Conservation (phyloP, 2,888 invertebrate genomes). For the Gymnocheta viridis region DNA sequence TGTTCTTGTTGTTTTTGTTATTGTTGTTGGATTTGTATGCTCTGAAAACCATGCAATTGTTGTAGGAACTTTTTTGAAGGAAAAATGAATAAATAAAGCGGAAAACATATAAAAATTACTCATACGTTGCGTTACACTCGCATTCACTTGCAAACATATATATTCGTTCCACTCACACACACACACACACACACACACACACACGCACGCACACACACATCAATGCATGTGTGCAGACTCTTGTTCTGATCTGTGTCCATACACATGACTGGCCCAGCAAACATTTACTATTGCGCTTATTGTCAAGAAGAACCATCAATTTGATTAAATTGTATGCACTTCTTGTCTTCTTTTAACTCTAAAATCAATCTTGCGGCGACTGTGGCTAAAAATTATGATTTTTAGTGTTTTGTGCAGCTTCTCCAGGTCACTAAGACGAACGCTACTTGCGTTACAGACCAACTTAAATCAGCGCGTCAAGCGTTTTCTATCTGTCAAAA, state of each 20-base stretch:
- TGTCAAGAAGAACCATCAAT: no score
- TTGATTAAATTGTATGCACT: no score
- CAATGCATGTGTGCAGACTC: not conserved
- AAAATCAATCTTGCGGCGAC: not conserved
- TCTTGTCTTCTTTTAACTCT: not conserved
- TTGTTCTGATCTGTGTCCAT: not conserved
- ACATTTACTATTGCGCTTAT: not conserved
- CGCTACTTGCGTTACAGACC: no score
- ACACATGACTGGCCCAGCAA: not conserved
- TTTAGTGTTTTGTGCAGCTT: no score
- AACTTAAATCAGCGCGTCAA: no score
- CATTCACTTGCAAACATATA: no score
- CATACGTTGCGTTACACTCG: constrained; percentile 42
- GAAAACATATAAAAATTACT: constrained; percentile 29
- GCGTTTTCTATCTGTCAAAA: no score
- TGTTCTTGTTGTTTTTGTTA: not conserved
- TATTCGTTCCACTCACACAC: not conserved
- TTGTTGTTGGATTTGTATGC: constrained; percentile 11
- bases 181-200: not conserved
- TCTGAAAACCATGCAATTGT: constrained; percentile 40
- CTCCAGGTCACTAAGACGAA: no score
- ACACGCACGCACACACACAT: not conserved
- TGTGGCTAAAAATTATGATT: no score
- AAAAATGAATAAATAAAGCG: not conserved
- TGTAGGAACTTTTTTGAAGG: constrained; percentile 36